Evolutionary conservation across 2,113 vertebrate genomes (phyloP).

Genomic region (Odontophorus gujanensis): DNA sequence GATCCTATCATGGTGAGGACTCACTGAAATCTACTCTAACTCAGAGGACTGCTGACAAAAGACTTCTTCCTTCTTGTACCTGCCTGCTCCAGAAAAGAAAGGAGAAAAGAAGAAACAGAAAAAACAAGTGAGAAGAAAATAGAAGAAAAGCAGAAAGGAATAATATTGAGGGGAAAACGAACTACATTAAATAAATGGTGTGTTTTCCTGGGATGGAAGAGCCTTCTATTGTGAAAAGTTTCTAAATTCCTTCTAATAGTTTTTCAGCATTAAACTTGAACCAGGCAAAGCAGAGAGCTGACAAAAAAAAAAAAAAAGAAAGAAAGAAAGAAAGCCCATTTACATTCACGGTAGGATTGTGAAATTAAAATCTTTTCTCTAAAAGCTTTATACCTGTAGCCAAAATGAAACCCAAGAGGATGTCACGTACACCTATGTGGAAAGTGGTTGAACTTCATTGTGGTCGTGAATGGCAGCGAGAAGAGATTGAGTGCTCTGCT

Average conservation of each 20-base stretch:
- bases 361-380: constrained; percentile 36
- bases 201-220: constrained; percentile 60
- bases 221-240: constrained; percentile 39
- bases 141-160: constrained; percentile 1
- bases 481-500: constrained; percentile 18
- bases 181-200: constrained; percentile 28
- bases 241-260: constrained; percentile 59
- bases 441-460: constrained; percentile 18
- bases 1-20: constrained; percentile 82
- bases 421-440: constrained; percentile 27
- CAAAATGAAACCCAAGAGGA: constrained; percentile 33
- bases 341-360: neutral
- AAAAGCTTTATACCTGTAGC: constrained; percentile 20
- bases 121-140: neutral
- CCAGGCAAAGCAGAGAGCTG: constrained; percentile 38
- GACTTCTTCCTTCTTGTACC: constrained; percentile 66
- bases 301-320: neutral
- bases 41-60: constrained; percentile 74
- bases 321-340: neutral
- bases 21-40: constrained; percentile 77
- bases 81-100: constrained; percentile 66
- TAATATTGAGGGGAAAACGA: neutral
- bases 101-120: constrained; percentile 8
- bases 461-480: neutral
- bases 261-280: constrained; percentile 45